Evolutionary conservation across 1,140 invertebrate species (phyloP).

Genomic region (Adelges cooleyi): DNA sequence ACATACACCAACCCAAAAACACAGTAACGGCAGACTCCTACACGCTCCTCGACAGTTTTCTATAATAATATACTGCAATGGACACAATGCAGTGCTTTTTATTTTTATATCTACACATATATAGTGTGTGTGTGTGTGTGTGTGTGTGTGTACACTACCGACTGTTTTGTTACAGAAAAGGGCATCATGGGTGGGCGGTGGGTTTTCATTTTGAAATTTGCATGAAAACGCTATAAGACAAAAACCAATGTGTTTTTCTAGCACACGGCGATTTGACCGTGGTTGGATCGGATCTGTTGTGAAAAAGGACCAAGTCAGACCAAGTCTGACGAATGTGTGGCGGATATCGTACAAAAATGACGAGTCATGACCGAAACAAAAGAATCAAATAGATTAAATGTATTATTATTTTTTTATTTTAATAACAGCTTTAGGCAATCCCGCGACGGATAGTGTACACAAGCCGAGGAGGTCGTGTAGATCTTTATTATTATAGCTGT

Average conservation of each 20-base stretch:
- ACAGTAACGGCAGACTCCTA: conserved; percentile 10
- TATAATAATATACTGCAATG: not conserved
- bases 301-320: too few species aligned
- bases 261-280: not conserved
- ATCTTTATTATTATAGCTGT: too few species aligned
- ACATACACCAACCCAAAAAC: conserved; percentile 6
- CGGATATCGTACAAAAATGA: not conserved
- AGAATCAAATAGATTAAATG: not conserved
- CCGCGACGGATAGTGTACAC: not conserved
- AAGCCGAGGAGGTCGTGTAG: too few species aligned
- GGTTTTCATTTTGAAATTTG: conserved; percentile 4
- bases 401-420: not conserved
- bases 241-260: conserved; percentile 9
- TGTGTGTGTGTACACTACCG: not conserved
- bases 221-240: not conserved
- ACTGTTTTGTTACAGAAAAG: conserved; percentile 15
- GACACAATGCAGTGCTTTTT: not conserved
- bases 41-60: not conserved
- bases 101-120: too few species aligned
- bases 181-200: not conserved
- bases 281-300: not conserved
- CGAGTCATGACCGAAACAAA: conserved; percentile 14
- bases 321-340: too few species aligned
- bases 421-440: not conserved
- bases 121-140: too few species aligned